phyloP scores from a whole-genome alignment of 2,113 vertebrate species.

The Ptychochromis oligacanthus region DNA sequence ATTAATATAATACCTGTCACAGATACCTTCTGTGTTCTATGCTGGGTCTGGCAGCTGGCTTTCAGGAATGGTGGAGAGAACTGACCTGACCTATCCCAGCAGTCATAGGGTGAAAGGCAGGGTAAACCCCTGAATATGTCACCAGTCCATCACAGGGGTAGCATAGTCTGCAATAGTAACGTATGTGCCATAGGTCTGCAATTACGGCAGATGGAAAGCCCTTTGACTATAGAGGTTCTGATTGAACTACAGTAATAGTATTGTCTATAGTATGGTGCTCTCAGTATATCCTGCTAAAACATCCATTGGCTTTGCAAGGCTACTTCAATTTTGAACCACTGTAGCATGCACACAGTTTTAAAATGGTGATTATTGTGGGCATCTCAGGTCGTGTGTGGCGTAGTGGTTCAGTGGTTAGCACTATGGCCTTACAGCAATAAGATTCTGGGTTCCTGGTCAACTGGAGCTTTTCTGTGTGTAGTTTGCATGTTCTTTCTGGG shows the following conservation, averaged over 20 bases:
- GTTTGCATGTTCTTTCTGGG: too few relatives aligned
- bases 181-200: not conserved
- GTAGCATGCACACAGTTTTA: too few relatives aligned
- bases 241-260: not conserved
- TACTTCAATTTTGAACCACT: too few relatives aligned
- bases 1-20: not conserved
- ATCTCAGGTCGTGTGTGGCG: too few relatives aligned
- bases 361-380: too few relatives aligned
- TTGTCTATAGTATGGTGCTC: not conserved
- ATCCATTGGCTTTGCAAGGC: not conserved
- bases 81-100: not conserved
- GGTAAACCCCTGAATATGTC: not conserved
- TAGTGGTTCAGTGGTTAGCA: too few relatives aligned
- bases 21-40: not conserved
- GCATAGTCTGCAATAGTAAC: not conserved
- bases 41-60: not conserved
- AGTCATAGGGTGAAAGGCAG: not conserved
- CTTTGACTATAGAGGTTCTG: not conserved
- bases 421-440: too few relatives aligned
- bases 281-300: not conserved
- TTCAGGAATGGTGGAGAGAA: not conserved
- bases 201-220: too few relatives aligned
- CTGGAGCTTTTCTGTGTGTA: too few relatives aligned
- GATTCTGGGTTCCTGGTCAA: too few relatives aligned
- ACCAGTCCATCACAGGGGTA: not conserved